These are phyloP conservation scores for Micromys minutus DNA, from an alignment of 2,113 vertebrate genomes.

Conservation along the genomic window DNA sequence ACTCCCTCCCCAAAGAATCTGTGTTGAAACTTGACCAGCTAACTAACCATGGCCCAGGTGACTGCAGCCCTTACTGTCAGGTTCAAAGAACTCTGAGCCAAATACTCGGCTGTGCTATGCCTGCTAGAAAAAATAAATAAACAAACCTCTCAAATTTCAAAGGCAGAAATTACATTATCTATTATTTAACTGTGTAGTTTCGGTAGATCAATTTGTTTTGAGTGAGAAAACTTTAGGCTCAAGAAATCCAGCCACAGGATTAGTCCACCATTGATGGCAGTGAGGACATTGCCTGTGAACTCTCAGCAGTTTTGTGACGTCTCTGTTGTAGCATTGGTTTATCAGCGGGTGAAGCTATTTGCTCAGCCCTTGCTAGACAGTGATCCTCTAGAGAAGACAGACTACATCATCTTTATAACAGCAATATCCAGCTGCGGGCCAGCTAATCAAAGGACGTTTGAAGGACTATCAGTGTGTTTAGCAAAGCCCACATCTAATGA, in stretches of 20 bases:
- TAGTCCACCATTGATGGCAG: neutral
- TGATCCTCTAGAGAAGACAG: neutral
- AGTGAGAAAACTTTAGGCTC: neutral
- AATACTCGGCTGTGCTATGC: neutral
- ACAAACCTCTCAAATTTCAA: neutral
- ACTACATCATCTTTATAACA: neutral
- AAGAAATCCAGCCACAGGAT: neutral
- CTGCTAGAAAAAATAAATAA: neutral
- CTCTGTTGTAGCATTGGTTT: neutral
- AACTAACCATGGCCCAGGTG: neutral
- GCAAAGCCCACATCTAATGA: slow-evolving; percentile 24
- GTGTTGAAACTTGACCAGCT: neutral
- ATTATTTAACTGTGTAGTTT: neutral
- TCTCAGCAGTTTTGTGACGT: neutral
- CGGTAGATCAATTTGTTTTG: neutral
- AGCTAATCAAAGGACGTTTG: neutral
- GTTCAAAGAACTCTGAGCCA: neutral
- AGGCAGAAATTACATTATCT: neutral
- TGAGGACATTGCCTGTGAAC: neutral
- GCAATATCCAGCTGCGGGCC: neutral
- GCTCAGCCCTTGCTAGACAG: neutral
- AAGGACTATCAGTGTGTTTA: neutral
- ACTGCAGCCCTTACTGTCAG: neutral
- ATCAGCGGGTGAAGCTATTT: neutral
- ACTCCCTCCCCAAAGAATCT: neutral